Conservation (phyloP, 2,888 invertebrate genomes). For the Phortica okadai region DNA sequence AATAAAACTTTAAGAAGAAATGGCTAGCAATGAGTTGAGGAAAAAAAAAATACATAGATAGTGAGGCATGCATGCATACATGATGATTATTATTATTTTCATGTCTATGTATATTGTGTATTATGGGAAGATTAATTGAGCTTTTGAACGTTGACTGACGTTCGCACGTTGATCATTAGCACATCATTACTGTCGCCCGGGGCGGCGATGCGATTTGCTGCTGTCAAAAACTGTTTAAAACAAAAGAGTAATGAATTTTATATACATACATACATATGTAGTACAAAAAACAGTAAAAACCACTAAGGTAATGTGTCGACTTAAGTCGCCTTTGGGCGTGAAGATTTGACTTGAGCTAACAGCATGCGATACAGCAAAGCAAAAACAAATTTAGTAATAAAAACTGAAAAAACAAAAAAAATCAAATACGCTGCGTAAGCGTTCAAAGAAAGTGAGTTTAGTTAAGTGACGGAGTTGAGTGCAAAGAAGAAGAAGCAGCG, state of each 20-base stretch:
- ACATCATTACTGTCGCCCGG: constrained; percentile 13
- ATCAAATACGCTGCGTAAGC: constrained; percentile 21
- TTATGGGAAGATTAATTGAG: constrained; percentile 10
- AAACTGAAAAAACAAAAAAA: constrained; percentile 3
- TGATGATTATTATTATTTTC: background rate
- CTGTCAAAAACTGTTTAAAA: constrained; percentile 5
- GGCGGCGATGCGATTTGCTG: background rate
- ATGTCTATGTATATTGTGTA: background rate
- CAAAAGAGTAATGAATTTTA: background rate
- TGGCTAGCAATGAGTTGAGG: background rate
- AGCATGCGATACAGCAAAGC: background rate
- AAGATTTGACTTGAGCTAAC: no score
- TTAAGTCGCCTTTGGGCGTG: no score
- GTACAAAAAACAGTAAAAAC: background rate
- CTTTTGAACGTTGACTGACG: background rate
- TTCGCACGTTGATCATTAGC: constrained; percentile 15
- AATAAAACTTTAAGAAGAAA: constrained; percentile 48
- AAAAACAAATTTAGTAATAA: constrained; percentile 6
- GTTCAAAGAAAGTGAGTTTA: constrained; percentile 24
- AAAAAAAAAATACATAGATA: no score
- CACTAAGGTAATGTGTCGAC: background rate
- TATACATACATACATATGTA: no score
- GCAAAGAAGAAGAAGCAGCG: background rate
- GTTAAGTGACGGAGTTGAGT: background rate
- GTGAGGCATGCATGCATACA: no score